Conservation (phyloP, 2,888 invertebrate genomes). For the Cephalotes varians region DNA sequence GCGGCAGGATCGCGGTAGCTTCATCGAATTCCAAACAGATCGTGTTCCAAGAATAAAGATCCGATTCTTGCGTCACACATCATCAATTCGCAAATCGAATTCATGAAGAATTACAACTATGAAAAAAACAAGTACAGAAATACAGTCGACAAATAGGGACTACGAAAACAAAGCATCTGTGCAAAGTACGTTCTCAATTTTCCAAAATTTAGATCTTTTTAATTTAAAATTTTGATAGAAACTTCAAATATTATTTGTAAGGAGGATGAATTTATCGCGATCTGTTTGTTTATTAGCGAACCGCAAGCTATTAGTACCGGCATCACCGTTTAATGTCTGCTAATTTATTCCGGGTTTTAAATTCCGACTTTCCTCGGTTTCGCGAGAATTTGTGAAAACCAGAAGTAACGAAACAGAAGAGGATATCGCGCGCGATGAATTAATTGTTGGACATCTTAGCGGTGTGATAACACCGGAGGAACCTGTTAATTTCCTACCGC, state of each 20-base stretch:
- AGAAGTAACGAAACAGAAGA: conserved; percentile 42
- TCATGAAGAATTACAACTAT: not conserved
- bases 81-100: not conserved
- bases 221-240: not conserved
- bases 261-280: not conserved
- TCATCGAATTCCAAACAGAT: conserved; percentile 18
- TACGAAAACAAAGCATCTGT: too few relatives aligned
- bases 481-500: conserved; percentile 51
- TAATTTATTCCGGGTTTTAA: conserved; percentile 38
- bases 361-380: conserved; percentile 35
- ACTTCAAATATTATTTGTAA: not conserved
- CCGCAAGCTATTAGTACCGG: not conserved
- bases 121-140: not conserved
- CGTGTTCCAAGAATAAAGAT: not conserved
- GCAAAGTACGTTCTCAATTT: not conserved
- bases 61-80: not conserved
- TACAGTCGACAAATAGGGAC: not conserved
- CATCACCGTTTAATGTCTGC: not conserved
- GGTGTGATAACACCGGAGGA: conserved; percentile 46
- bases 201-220: not conserved
- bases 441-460: conserved; percentile 54
- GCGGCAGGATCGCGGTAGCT: not conserved
- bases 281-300: not conserved
- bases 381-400: conserved; percentile 22
- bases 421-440: conserved; percentile 47